Evolutionary conservation across 2,113 vertebrate genomes (phyloP).

Genomic region (Ochotona curzoniae): DNA sequence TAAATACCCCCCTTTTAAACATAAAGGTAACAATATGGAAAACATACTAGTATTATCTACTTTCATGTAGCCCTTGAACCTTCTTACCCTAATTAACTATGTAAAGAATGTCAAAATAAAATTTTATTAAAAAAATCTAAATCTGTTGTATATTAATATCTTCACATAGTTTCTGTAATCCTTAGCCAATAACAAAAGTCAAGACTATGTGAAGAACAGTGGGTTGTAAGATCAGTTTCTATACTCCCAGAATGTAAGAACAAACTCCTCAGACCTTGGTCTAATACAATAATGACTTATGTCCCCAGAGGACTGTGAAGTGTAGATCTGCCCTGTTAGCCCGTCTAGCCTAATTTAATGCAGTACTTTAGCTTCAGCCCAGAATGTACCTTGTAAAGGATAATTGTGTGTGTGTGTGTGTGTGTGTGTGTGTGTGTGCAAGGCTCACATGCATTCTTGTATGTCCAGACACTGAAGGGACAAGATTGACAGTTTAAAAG

Average conservation of each 20-base stretch:
- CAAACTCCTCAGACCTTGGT: neutral
- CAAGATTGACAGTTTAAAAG: slow-evolving; percentile 26
- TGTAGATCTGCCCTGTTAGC: neutral
- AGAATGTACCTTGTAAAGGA: neutral
- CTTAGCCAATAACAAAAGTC: slow-evolving; percentile 15
- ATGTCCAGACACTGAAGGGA: neutral
- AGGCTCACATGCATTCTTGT: neutral
- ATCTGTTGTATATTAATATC: neutral
- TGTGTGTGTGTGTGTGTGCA: accelerated
- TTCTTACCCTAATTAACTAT: too few relatives aligned
- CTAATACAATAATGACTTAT: neutral
- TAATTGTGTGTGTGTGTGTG: accelerated
- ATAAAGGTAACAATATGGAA: too few relatives aligned
- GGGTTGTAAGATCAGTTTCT: neutral
- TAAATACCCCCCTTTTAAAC: too few relatives aligned
- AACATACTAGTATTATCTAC: too few relatives aligned
- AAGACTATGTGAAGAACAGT: neutral
- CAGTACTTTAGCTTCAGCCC: neutral
- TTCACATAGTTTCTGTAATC: slow-evolving; percentile 10
- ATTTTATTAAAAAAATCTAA: too few relatives aligned
- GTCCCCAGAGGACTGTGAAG: neutral
- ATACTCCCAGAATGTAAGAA: neutral
- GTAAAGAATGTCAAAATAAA: too few relatives aligned
- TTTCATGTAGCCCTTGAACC: too few relatives aligned
- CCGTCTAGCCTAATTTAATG: neutral